Base-by-base conservation (phyloP, 2,888 invertebrate species). In the Drosophila parthenogenetica region DNA sequence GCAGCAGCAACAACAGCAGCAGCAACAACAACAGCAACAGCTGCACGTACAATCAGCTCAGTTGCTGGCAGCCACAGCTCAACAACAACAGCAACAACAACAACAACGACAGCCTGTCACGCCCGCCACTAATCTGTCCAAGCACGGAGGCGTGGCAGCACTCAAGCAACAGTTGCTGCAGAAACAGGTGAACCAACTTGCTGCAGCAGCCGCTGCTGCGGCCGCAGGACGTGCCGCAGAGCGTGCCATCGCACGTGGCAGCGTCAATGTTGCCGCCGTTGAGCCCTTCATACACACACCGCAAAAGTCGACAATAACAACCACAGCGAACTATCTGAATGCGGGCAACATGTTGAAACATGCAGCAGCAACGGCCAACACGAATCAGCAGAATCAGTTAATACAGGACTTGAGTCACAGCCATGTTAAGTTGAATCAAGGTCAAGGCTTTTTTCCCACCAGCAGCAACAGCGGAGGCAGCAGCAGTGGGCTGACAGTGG, bases 281-380 rank as follows among this genome's bases (percentile, higher is more conserved):
- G 97, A 97, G 90, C 97, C 97, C 3, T 97, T 96, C 91, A 96
- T 97, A 88, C 97, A 97, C 88, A 95, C 97, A 87, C 97, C 97
- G 58, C 94, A 94, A 50, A 92, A 93, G 74, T 90, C 91, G 73
- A 93, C 94, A 39, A 94, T 93, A 73, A 91, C 91, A 7, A 79
- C 87, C 49, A 90, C 91, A 13, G 85, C 91, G 8, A 87, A 77
- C 45, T 93, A 93, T 76, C 91, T 91, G 62, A 90, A 87, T n/a
- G 93, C 86, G 2, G 87, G 48, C 57, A 62, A 89, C 54, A 80
- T 91, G 63, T 62, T 89, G 46, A 91, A 91, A 53, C 91, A 91
- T 75, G 87, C 90, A 8, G 90, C 92, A 1, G 91, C 91, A 19
- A 92, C 92, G 42, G 90, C 91, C 16, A 91, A 92, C 35, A 90